A percentile compares a stretch with the other conserved stretches of the same genome.
Evolutionary conservation across 2,888 invertebrate genomes (phyloP).

Genomic region (Cheilosia scutellata): DNA sequence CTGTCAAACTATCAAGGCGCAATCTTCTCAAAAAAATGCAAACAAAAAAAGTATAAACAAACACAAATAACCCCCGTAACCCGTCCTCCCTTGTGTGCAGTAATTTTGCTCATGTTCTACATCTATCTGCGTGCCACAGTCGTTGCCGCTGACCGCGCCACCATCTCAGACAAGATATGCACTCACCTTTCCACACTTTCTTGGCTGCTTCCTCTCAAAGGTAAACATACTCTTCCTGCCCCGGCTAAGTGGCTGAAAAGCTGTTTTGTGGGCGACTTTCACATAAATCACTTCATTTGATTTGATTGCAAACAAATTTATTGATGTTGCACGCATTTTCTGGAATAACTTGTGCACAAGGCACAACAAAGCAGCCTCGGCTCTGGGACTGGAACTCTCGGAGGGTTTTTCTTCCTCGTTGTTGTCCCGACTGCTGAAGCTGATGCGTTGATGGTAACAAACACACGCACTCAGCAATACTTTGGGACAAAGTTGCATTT

Average conservation of each 20-base stretch:
- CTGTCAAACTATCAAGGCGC: slow-evolving; percentile 57
- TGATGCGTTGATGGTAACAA: slow-evolving; percentile 38
- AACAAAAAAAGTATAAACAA: neutral
- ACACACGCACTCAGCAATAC: slow-evolving; percentile 31
- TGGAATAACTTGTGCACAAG: slow-evolving; percentile 70
- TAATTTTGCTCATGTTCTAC: slow-evolving; percentile 36
- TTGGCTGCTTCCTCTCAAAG: slow-evolving; percentile 35
- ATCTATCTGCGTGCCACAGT: slow-evolving; percentile 40
- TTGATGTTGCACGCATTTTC: slow-evolving; percentile 78
- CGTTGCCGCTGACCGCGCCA: slow-evolving; percentile 6
- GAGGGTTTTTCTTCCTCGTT: slow-evolving; percentile 21
- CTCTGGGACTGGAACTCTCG: slow-evolving; percentile 10
- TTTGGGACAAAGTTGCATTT: slow-evolving; percentile 49
- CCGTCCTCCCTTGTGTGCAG: slow-evolving; percentile 9
- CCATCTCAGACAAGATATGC: neutral
- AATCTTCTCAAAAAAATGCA: slow-evolving; percentile 23
- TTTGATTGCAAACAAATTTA: slow-evolving; percentile 78
- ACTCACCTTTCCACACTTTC: slow-evolving; percentile 70
- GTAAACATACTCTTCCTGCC: slow-evolving; percentile 58
- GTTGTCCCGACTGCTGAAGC: neutral
- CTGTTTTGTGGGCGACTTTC: slow-evolving; percentile 77
- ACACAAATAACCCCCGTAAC: slow-evolving; percentile 32
- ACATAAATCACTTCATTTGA: slow-evolving; percentile 78
- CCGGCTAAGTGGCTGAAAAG: slow-evolving; percentile 74
- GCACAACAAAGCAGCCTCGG: slow-evolving; percentile 5